Conservation (phyloP, 2,797 vertebrate genomes). For the Cichlasoma orientale region DNA sequence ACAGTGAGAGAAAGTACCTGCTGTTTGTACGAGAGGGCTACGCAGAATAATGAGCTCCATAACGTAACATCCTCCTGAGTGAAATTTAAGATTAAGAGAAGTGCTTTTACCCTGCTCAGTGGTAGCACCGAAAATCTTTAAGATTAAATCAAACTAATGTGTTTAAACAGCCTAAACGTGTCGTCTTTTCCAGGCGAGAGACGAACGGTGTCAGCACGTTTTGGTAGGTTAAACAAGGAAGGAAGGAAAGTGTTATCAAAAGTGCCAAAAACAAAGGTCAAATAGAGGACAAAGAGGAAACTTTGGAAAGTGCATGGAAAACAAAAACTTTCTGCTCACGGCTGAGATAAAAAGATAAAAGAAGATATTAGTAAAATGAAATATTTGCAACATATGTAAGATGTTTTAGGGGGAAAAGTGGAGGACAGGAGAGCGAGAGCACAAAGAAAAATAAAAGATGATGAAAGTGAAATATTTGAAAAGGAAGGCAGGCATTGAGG, state of each 20-base stretch:
- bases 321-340: not conserved
- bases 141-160: constrained; percentile 24
- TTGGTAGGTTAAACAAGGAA: constrained; percentile 15
- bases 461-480: constrained; percentile 43
- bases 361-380: constrained; percentile 18
- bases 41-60: constrained; percentile 50
- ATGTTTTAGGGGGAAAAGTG: not conserved
- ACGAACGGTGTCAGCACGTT: constrained; percentile 24
- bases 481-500: not conserved
- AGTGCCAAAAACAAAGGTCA: too few relatives aligned
- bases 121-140: not conserved
- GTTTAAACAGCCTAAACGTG: constrained; percentile 11
- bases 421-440: not conserved
- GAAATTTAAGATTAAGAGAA: constrained; percentile 35
- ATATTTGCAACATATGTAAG: constrained; percentile 40
- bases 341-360: not conserved
- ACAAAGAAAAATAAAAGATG: not conserved
- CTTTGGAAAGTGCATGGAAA: not conserved
- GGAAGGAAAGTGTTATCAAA: not conserved
- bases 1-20: constrained; percentile 31
- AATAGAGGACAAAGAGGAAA: not conserved
- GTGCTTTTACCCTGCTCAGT: constrained; percentile 17
- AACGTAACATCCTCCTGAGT: constrained; percentile 36
- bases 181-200: not conserved
- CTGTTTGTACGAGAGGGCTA: constrained; percentile 37